Base-by-base conservation (phyloP, 2,113 vertebrate genomes). In the Tor tambroides region DNA sequence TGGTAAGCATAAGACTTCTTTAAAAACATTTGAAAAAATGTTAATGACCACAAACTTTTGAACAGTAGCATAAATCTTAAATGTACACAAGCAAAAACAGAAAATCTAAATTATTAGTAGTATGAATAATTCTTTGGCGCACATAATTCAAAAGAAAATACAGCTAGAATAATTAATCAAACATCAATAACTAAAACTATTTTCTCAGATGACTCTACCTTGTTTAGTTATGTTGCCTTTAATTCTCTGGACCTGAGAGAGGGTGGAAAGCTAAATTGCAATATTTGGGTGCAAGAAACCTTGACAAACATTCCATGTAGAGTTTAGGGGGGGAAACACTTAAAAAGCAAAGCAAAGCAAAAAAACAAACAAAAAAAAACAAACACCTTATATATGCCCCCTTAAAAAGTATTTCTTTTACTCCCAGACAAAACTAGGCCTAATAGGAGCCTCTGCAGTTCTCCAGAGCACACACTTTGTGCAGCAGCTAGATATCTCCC, bases 391-490 rank as follows among this genome's bases (percentile, higher is more conserved):
- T 19, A 71, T 71, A 8, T 17, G 6, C 6, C 2, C 54, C 30
- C 1, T 17, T 9, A 2, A 61, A 61, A 38, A 6, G 2, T 8
- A 30, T 80, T 1, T 71, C 0, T 35, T 61, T 59, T 2, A 56
- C 77, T 80, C 2, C 78, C 21, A 59, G 56, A 35, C 56, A 80
- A 80, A 80, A 74, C 78, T 65, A 81, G 79, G 38, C 56, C 79
- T 80, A 63, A 63, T 63, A 63, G 35, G 14, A 41, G 6, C 35
- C 1, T 8, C 56, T 43, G 32, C 35, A 65, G 80, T 49, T 83
- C 67, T 65, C 26, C 28, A 21, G 41, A 61, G 32, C 41, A 46
- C 32, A 35, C n/a, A 30, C 51, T 10, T 21, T 21, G 59, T 65
- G 35, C 28, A 59, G 87, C 79, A 59, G 46, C 43, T 83, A 77